phyloP scores from a whole-genome alignment of 2,113 vertebrate species.

The Microcebus murinus region DNA sequence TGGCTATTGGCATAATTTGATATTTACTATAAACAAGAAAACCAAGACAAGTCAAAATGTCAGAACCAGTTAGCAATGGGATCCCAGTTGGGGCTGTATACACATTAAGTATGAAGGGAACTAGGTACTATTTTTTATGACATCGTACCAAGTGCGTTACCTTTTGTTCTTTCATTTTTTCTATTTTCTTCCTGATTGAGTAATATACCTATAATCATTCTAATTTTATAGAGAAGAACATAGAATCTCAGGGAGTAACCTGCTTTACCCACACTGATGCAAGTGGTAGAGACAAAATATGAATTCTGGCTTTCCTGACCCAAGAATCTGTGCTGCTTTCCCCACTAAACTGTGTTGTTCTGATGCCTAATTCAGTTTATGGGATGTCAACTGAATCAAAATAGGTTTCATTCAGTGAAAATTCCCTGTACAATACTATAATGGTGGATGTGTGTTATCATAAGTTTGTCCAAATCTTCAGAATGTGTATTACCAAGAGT shows the following conservation, averaged over 20 bases:
- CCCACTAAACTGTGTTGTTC: fast-evolving
- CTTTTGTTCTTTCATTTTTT: not conserved
- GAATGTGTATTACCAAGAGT: not conserved
- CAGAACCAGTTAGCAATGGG: not conserved
- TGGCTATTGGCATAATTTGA: not conserved
- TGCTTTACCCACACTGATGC: too few relatives aligned
- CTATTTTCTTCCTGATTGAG: not conserved
- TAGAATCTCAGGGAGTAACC: not conserved
- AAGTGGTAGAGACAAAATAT: fast-evolving
- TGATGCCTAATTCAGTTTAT: not conserved
- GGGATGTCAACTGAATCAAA: not conserved
- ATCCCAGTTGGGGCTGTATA: not conserved
- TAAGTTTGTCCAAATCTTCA: not conserved
- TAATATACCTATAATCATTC: not conserved
- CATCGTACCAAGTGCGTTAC: not conserved
- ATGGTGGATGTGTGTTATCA: too few relatives aligned
- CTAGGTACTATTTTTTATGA: not conserved
- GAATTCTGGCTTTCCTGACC: not conserved
- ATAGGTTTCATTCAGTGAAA: not conserved
- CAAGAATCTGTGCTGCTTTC: fast-evolving
- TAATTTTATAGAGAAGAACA: not conserved
- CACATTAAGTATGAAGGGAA: not conserved
- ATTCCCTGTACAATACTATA: not conserved
- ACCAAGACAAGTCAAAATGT: not conserved
- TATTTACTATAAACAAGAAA: not conserved